phyloP scores from a whole-genome alignment of 2,888 invertebrate genomes.

The Cecidostiba fungosa region DNA sequence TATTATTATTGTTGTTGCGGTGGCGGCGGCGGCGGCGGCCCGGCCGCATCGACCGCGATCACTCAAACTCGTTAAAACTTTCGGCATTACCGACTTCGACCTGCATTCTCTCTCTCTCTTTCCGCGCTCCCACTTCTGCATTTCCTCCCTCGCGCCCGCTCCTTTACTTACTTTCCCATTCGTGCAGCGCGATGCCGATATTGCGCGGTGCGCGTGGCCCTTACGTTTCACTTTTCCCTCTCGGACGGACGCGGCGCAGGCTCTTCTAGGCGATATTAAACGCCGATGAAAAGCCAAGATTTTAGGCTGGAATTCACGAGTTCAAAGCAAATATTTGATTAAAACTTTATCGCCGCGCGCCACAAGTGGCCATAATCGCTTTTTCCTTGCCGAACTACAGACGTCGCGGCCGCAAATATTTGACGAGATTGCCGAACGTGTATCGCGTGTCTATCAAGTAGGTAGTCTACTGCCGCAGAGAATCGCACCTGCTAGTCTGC shows the following conservation, averaged over 20 bases:
- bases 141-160: conserved; percentile 24
- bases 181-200: conserved; percentile 42
- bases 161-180: conserved; percentile 6
- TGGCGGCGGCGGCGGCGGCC: conserved; percentile 47
- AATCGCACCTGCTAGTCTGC: neutral
- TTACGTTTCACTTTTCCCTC: conserved; percentile 48
- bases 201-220: conserved; percentile 31
- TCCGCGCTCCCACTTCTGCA: conserved; percentile 36
- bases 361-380: conserved; percentile 55
- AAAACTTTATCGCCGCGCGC: conserved; percentile 57
- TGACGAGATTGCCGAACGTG: neutral
- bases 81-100: conserved; percentile 77
- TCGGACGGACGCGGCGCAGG: neutral
- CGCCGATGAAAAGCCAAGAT: conserved; percentile 62
- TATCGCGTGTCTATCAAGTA: neutral
- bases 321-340: conserved; percentile 64
- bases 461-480: neutral
- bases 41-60: conserved; percentile 78
- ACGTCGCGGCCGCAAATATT: neutral
- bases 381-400: conserved; percentile 33
- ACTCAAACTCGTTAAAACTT: conserved; percentile 80
- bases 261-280: conserved; percentile 53
- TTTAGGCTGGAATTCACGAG: conserved; percentile 50
- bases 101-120: conserved; percentile 74
- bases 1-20: conserved; percentile 78